Evolutionary conservation across 2,888 invertebrate species (phyloP), one percentile per base, ranked within the genome.

Genomic region (Omphaloscelis lunosa): DNA sequence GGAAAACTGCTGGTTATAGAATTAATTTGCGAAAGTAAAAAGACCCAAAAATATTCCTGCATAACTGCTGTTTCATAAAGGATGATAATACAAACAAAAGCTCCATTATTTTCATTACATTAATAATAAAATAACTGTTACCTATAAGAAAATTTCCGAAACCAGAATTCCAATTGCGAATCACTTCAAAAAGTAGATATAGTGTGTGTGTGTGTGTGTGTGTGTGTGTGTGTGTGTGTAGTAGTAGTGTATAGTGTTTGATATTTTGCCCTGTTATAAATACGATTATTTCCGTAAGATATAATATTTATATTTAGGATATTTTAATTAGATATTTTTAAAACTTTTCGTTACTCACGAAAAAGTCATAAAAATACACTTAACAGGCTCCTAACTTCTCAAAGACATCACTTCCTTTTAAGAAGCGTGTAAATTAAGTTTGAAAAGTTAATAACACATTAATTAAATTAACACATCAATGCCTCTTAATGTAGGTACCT

Each of bases 381-480:
- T 63, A 27, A 27, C 27, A 27, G 2, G 23, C 17, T 23, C 17
- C 17, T 1, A 45, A 61, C 17, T 78, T 59, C 41, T 23, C 58
- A 51, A 79, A 68, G 41, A 20, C 20, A 17, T 3, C 29, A 34
- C 34, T 34, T 23, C 11, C 11, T 20, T 48, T 59, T 27, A 51
- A 17, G 48, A 34, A 51, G 29, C 15, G n/a, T n/a, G 23, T 62
- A 15, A 48, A 62, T 70, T 67, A 8, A 34, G 27, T 69, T 73
- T 20, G 23, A 48, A 51, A 69, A 56, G 34, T 34, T 34, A 73
- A 72, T 72, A 20, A 48, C 8, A 56, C n/a, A 20, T 23, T 59
- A 48, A 66, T 65, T 82, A 48, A 15, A 59, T 63, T 68, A 61
- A 63, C 45, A 59, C 56, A 45, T 79, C 29, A 62, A 20, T 61